Base-by-base conservation (phyloP, 2,888 invertebrate species). In the Metellina segmentata region DNA sequence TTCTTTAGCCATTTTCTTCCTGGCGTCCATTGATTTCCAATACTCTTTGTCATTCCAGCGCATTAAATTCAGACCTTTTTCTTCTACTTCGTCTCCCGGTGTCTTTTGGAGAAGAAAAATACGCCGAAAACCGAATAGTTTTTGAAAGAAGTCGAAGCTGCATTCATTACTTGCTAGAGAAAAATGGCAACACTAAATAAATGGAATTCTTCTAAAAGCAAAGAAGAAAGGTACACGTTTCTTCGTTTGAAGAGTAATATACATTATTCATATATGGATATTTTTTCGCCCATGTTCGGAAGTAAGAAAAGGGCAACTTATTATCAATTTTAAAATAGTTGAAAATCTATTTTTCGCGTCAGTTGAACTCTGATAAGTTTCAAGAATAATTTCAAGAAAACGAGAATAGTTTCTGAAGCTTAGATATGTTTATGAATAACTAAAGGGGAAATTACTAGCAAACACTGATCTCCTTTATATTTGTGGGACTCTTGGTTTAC, bases 41-140 rank as follows among this genome's bases (percentile, higher is more conserved):
- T 81, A 81, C 19, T 48, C 48, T 81, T 81, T 81, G 81, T 81
- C 81, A 81, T 81, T 69, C 69, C 81, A 11, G 13, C 34, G 81
- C 81, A 81, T 81, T 81, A 81, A 81, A 81, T 81, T 81, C 81
- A 69, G 81, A 61, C 81, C 53, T 81, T 74, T 34, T 74, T 74
- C 61, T 19, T 34, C 34, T 34, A 34, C 69, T 20, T 53, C 53
- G 61, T 81, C 34, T 53, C 48, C 61, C 81, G 78, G 52, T 78
- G 78, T 61, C 81, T 48, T n/a, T 69, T 69, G 16, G 53, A 53
- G n/a, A 79, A 19, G 78, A 52, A 19, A 34, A 61, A 61, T 61
- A 61, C 61, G 6, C 61, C 61, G 61, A 81, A 81, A 81, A 61
- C 16, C 34, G 81, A 81, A 81, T 53, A 81, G 69, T 48, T 69